A percentile compares a stretch with the other conserved stretches of the same genome.
phyloP scores from a whole-genome alignment of 1,140 invertebrate genomes.

The Gonatopus flavifemur region DNA sequence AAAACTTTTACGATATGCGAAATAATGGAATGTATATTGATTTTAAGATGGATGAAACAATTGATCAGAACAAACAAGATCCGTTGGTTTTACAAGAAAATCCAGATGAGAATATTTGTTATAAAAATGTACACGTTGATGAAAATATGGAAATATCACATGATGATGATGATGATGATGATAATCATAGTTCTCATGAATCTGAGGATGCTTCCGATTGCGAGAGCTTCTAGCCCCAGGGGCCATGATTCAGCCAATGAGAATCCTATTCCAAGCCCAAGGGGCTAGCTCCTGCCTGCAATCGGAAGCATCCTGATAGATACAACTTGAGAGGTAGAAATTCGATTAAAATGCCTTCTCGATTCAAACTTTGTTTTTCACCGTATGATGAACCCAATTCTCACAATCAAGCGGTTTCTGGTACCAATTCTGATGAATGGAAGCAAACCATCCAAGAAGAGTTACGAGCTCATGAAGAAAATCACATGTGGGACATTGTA shows the following conservation, averaged over 20 bases:
- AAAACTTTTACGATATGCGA: not conserved
- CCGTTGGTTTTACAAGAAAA: not conserved
- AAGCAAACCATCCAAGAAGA: slow-evolving; percentile 3
- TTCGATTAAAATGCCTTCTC: not conserved
- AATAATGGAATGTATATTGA: not conserved
- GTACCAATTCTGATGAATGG: not conserved
- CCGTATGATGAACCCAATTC: not conserved
- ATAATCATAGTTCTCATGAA: too few species aligned
- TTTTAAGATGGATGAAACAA: not conserved
- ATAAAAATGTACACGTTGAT: too few species aligned
- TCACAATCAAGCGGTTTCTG: not conserved
- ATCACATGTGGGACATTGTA: not conserved
- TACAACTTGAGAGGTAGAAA: too few species aligned
- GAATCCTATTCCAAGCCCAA: too few species aligned
- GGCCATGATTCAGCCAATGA: too few species aligned
- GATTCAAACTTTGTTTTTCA: not conserved
- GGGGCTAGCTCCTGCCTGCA: too few species aligned
- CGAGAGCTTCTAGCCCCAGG: too few species aligned
- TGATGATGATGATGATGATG: too few species aligned
- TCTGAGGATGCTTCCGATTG: too few species aligned
- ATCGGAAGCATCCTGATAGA: too few species aligned
- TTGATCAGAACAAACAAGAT: not conserved
- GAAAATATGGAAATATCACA: too few species aligned
- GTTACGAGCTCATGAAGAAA: not conserved
- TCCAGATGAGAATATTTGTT: not conserved